A percentile compares a stretch with the other conserved stretches of the same genome.
Evolutionary conservation across 2,888 invertebrate species (phyloP).

Genomic region (Seira musarum): DNA sequence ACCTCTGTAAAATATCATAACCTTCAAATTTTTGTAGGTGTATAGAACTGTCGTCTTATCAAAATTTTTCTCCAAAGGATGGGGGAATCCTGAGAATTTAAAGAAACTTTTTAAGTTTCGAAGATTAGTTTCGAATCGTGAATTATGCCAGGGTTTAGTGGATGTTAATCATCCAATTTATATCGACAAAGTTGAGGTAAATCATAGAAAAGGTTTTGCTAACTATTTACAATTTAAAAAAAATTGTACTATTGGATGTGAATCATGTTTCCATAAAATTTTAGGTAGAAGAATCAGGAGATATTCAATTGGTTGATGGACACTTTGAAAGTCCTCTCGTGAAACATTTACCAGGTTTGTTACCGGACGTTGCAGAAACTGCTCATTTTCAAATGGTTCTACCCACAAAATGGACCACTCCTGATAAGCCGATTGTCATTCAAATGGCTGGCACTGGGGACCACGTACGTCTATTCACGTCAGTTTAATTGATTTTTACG

Average conservation of each 20-base stretch:
- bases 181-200: slow-evolving; percentile 83
- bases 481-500: too few relatives aligned
- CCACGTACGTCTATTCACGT: slow-evolving; percentile 80
- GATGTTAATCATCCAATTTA: slow-evolving; percentile 87
- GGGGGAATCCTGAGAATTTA: slow-evolving; percentile 95
- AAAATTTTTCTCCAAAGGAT: slow-evolving; percentile 95
- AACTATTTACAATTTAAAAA: not conserved
- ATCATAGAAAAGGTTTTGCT: not conserved
- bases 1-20: slow-evolving; percentile 69
- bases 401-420: slow-evolving; percentile 84
- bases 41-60: slow-evolving; percentile 90
- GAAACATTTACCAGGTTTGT: slow-evolving; percentile 86
- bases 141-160: slow-evolving; percentile 86
- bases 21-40: slow-evolving; percentile 69
- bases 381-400: slow-evolving; percentile 90
- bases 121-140: slow-evolving; percentile 87
- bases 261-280: not conserved
- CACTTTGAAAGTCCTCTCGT: slow-evolving; percentile 90
- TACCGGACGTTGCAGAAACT: slow-evolving; percentile 86
- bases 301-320: slow-evolving; percentile 76
- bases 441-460: slow-evolving; percentile 99
- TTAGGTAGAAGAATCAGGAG: slow-evolving; percentile 44
- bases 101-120: slow-evolving; percentile 92
- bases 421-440: slow-evolving; percentile 88
- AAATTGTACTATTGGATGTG: not conserved